A percentile compares a stretch with the other conserved stretches of the same genome.
These are phyloP conservation scores for Drosophila rhopaloa DNA, from an alignment of 1,140 invertebrate genomes.

Conservation along the genomic window DNA sequence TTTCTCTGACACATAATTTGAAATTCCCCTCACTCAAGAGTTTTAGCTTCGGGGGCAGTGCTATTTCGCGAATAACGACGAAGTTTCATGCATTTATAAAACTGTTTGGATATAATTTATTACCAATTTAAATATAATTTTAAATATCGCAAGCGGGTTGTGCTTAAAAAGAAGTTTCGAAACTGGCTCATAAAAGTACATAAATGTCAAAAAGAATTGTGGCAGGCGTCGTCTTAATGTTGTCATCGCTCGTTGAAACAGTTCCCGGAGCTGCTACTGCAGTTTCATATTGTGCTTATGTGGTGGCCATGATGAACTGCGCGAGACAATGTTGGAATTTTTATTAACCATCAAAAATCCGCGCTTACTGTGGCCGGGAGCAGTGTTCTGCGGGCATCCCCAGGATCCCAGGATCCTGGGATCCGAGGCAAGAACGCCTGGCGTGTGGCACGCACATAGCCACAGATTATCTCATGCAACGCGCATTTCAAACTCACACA, in stretches of 20 bases:
- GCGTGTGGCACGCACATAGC: conserved; percentile 78
- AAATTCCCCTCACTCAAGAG: conserved; percentile 72
- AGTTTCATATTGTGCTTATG: conserved; percentile 57
- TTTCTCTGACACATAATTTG: conserved; percentile 60
- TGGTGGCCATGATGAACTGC: conserved; percentile 74
- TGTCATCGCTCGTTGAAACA: conserved; percentile 52
- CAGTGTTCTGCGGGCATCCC: conserved; percentile 4
- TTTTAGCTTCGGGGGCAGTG: conserved; percentile 33
- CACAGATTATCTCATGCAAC: conserved; percentile 80
- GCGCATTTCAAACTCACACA: conserved; percentile 63
- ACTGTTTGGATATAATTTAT: conserved; percentile 30
- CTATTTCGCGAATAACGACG: conserved; percentile 6
- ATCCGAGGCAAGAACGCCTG: conserved; percentile 48
- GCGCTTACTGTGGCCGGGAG: conserved; percentile 34
- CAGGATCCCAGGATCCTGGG: conserved; percentile 4
- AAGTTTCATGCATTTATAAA: conserved; percentile 26
- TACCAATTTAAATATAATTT: conserved; percentile 48
- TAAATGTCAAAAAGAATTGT: conserved; percentile 43
- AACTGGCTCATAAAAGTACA: conserved; percentile 33
- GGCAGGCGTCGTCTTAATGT: conserved; percentile 51
- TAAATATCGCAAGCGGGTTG: background rate
- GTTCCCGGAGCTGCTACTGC: conserved; percentile 17
- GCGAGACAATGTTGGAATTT: conserved; percentile 81
- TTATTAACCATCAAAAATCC: conserved; percentile 82
- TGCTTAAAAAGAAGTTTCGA: conserved; percentile 6